These are phyloP conservation scores for Polia nebulosa DNA, from an alignment of 2,888 invertebrate species.

Conservation along the genomic window DNA sequence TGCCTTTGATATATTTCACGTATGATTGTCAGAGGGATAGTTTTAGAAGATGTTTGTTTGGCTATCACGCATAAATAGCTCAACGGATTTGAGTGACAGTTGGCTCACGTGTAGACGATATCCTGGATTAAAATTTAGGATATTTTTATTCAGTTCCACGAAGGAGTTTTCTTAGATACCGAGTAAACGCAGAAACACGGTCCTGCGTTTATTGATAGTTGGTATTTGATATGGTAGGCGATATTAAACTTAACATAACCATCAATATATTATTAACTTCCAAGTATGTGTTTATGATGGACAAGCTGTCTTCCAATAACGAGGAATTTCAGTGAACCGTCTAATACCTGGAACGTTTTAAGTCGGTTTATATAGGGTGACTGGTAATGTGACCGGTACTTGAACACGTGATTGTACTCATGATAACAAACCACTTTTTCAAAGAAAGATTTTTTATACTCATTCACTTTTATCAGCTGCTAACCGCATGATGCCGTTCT, in stretches of 20 bases:
- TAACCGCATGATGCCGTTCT: too few relatives aligned
- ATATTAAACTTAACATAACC: not conserved
- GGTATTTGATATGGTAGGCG: not conserved
- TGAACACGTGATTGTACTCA: too few relatives aligned
- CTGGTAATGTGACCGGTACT: too few relatives aligned
- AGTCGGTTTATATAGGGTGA: not conserved
- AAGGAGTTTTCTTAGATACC: too few relatives aligned
- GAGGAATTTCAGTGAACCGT: conserved; percentile 6
- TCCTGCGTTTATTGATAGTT: too few relatives aligned
- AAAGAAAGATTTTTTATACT: too few relatives aligned
- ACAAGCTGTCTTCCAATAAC: not conserved
- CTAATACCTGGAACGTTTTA: conserved; percentile 12
- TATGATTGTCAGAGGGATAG: too few relatives aligned
- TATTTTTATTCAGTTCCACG: not conserved
- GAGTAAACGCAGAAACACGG: too few relatives aligned
- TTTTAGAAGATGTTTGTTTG: not conserved
- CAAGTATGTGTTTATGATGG: not conserved
- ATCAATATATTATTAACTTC: conserved; percentile 3
- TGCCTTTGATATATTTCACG: too few relatives aligned
- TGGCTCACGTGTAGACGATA: not conserved
- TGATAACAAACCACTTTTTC: too few relatives aligned
- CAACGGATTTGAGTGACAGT: not conserved
- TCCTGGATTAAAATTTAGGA: not conserved
- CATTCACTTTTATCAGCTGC: too few relatives aligned
- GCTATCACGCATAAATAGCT: not conserved